These are phyloP conservation scores for Oncorhynchus clarkii DNA, from an alignment of 2,113 vertebrate species.

Conservation along the genomic window DNA sequence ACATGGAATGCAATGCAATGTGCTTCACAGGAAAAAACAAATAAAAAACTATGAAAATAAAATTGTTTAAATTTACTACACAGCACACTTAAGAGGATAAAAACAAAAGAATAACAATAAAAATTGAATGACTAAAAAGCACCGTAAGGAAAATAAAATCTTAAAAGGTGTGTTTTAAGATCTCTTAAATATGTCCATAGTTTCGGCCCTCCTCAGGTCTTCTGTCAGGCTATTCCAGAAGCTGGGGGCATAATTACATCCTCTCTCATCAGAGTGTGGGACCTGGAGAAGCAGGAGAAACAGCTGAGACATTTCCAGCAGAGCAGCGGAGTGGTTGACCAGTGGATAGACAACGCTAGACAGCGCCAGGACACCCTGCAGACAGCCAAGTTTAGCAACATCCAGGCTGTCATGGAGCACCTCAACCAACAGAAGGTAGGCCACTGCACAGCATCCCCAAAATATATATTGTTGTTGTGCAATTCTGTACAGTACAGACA, in stretches of 20 bases:
- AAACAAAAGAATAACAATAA: no score
- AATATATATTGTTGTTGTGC: neutral
- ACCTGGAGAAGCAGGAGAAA: conserved; percentile 91
- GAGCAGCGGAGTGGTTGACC: conserved; percentile 76
- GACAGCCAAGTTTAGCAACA: conserved; percentile 77
- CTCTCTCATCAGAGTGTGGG: conserved; percentile 77
- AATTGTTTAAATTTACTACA: no score
- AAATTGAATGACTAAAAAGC: no score
- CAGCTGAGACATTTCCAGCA: conserved; percentile 86
- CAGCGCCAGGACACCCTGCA: conserved; percentile 86
- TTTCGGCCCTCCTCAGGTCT: no score
- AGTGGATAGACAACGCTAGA: conserved; percentile 88
- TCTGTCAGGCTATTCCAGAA: no score
- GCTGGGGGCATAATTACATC: conserved; percentile 1
- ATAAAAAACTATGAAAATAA: no score
- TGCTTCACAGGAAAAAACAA: no score
- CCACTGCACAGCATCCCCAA: neutral
- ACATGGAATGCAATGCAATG: conserved; percentile 73
- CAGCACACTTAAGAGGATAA: no score
- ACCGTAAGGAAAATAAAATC: no score
- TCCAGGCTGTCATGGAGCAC: conserved; percentile 80
- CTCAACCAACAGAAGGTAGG: conserved; percentile 93
- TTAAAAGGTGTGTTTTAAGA: no score
- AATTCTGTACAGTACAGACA: neutral
- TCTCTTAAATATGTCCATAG: no score